Base-by-base conservation (phyloP, 2,888 invertebrate species). In the Hirtodrosophila confusa region DNA sequence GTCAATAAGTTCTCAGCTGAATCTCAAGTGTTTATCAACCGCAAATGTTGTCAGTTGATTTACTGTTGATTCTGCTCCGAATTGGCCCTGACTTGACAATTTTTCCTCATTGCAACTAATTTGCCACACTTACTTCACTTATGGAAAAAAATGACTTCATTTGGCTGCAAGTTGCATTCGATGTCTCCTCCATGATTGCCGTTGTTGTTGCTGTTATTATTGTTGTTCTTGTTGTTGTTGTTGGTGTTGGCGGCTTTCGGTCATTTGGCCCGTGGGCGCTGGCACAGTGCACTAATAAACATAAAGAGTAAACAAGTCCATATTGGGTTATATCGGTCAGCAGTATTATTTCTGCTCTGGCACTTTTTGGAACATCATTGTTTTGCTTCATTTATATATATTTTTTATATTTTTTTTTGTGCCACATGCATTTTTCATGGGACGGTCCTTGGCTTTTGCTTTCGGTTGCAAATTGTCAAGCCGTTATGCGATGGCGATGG, bases 221-320 rank as follows among this genome's bases (percentile, higher is more conserved):
- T 44, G 41, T 0, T 31, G 33, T 24, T n/a, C n/a, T 31, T 27
- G 31, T 43, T 44, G 54, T 29, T 36, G 36, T 24, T 27, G 41
- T 31, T 33, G 48, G 49, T 47, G 69, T 62, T 69, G 76, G 72
- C 66, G 76, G 54, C 58, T 64, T 51, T 69, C 63, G 57, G 64
- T 77, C 80, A 80, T 60, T 80, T 64, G 80, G 63, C 37, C 82
- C 62, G 86, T 84, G 78, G 86, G 84, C 86, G 80, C 80, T 74
- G 65, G 69, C 67, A 67, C 60, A 63, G 62, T 76, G 69, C 49
- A 70, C 86, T 83, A 86, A 87, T 87, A 83, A 83, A 69, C 75
- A 83, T 86, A 83, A 84, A 75, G 75, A 84, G 84, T 86, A 88
- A 88, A 84, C 84, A 84, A 88, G 84, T 71, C 88, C 80, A 83